phyloP scores from a whole-genome alignment of 2,113 vertebrate genomes.

The Mesitornis unicolor region DNA sequence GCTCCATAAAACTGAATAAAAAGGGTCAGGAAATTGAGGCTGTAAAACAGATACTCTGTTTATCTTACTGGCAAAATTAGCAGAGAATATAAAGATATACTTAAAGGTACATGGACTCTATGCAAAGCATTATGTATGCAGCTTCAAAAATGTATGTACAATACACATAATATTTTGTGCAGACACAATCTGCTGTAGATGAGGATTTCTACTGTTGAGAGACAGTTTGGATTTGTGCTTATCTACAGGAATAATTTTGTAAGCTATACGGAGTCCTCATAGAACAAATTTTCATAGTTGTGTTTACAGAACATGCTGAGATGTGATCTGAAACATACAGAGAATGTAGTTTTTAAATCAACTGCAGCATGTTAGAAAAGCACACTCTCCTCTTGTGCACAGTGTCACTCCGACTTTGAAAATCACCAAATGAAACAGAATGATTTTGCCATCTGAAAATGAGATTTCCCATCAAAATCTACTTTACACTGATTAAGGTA shows the following conservation, averaged over 20 bases:
- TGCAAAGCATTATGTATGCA: background rate
- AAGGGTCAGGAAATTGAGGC: background rate
- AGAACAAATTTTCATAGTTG: background rate
- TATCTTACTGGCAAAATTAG: constrained; percentile 20
- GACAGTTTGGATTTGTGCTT: constrained; percentile 14
- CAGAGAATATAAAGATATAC: background rate
- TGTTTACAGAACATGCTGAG: background rate
- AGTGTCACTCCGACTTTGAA: constrained; percentile 11
- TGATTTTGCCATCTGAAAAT: constrained; percentile 18
- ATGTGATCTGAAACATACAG: background rate
- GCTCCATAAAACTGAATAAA: background rate
- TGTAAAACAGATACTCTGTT: background rate
- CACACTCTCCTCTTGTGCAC: background rate
- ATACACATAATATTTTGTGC: background rate
- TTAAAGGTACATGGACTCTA: background rate
- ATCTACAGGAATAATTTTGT: background rate
- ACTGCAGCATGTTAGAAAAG: background rate
- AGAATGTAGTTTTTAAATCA: background rate
- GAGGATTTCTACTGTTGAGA: background rate
- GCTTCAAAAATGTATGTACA: background rate
- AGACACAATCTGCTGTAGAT: background rate
- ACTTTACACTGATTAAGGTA: background rate
- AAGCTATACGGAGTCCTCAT: background rate
- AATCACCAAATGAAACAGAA: background rate
- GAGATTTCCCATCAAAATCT: constrained; percentile 15